Percentiles rank a stretch among this genome's conserved stretches.
Conservation (phyloP, 2,797 vertebrate genomes). For the Neostethus bicornis region DNA sequence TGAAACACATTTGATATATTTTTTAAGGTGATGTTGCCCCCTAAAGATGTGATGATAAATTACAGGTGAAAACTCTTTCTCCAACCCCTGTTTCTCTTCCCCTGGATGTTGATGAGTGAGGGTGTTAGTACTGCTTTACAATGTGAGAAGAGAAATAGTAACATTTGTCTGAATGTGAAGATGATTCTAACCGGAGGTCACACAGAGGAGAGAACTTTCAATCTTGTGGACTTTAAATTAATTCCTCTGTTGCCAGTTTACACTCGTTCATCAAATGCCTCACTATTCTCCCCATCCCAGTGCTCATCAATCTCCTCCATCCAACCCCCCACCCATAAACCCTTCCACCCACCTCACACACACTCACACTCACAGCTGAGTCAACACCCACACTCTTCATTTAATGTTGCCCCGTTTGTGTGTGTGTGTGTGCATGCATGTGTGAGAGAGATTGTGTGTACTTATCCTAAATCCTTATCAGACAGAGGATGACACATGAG, state of each 20-base stretch:
- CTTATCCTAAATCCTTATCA: conserved; percentile 59
- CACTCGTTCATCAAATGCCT: conserved; percentile 82
- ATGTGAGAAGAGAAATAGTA: conserved; percentile 32
- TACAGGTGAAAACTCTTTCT: conserved; percentile 41
- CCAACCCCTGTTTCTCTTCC: background rate
- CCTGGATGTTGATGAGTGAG: conserved; percentile 12
- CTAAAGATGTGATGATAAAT: conserved; percentile 67
- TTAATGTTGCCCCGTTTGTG: conserved; percentile 64
- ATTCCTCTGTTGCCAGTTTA: conserved; percentile 79
- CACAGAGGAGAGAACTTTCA: conserved; percentile 70
- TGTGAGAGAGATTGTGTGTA: too few relatives aligned
- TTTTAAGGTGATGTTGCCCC: conserved; percentile 73
- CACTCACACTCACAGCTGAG: conserved; percentile 77
- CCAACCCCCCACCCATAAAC: conserved; percentile 56
- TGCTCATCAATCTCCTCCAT: conserved; percentile 76
- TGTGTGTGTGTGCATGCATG: conserved; percentile 44
- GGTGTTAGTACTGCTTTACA: conserved; percentile 28
- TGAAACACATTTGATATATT: conserved; percentile 27
- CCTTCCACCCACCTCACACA: conserved; percentile 59
- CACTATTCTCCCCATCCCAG: conserved; percentile 71
- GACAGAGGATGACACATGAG: conserved; percentile 54
- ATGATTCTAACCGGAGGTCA: conserved; percentile 70
- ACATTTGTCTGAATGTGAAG: conserved; percentile 31
- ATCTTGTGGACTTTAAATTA: conserved; percentile 79
- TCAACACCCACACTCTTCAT: conserved; percentile 81